phyloP scores from a whole-genome alignment of 2,113 vertebrate genomes.

The Engraulis encrasicolus region DNA sequence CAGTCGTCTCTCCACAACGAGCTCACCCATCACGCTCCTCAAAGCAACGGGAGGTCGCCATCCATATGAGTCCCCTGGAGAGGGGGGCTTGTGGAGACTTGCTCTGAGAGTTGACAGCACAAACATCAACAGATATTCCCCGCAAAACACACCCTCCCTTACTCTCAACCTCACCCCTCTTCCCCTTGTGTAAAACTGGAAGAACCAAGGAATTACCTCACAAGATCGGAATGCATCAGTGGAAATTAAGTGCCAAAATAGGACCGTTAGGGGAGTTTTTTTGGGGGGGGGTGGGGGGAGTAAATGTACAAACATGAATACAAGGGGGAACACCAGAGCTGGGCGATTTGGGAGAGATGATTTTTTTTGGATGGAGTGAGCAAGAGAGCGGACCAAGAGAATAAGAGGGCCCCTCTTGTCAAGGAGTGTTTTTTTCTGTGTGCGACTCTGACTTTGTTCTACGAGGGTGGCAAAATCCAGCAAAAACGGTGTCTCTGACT shows the following conservation, averaged over 20 bases:
- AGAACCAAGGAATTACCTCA: background rate
- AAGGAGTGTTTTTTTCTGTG: background rate
- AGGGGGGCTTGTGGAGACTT: background rate
- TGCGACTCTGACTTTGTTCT: slow-evolving; percentile 3
- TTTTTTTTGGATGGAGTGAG: no score
- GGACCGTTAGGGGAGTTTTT: background rate
- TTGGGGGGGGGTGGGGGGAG: background rate
- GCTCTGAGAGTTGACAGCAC: background rate
- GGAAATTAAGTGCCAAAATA: background rate
- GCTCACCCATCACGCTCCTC: slow-evolving; percentile 11
- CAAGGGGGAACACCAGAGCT: background rate
- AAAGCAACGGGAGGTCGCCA: background rate
- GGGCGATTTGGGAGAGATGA: background rate
- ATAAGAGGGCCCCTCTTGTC: background rate
- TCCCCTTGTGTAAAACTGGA: background rate
- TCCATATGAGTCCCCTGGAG: background rate
- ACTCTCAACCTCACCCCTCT: background rate
- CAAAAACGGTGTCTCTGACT: background rate
- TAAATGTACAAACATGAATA: background rate
- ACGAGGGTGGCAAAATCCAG: slow-evolving; percentile 9
- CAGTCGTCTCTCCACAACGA: background rate
- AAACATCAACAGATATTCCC: background rate
- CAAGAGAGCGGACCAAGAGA: background rate
- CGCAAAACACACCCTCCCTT: background rate
- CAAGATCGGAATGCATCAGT: background rate